Conservation (phyloP, 2,797 vertebrate species). For the Micromesistius poutassou region DNA sequence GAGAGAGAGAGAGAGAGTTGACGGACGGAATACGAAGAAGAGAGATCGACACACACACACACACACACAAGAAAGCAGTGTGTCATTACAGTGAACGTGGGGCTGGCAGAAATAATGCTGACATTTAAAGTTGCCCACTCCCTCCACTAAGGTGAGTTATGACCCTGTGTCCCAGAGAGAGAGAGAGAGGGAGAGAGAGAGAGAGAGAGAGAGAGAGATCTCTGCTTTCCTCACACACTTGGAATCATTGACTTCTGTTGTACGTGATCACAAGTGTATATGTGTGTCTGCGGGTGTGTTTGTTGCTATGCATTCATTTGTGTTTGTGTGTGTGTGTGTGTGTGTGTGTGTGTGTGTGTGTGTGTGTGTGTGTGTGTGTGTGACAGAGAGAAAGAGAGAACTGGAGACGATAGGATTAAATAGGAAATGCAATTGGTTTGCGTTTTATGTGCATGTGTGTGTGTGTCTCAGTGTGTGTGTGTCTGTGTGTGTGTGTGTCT, state of each 20-base stretch:
- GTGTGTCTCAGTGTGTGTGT: slow-evolving; percentile 9
- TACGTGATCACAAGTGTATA: background rate
- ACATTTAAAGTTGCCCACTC: slow-evolving; percentile 46
- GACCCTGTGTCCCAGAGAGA: slow-evolving; percentile 47
- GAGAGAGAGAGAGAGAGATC: background rate
- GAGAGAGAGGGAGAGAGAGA: slow-evolving; percentile 8
- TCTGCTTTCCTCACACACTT: background rate
- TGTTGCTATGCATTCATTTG: background rate
- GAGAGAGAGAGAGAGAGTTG: slow-evolving; percentile 2
- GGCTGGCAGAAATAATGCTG: slow-evolving; percentile 69
- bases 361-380: background rate
- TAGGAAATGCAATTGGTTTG: background rate
- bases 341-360: background rate
- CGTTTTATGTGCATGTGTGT: background rate
- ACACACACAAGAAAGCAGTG: slow-evolving; percentile 41
- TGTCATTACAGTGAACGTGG: slow-evolving; percentile 56
- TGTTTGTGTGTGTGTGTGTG: too few relatives aligned
- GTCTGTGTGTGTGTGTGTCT: slow-evolving; percentile 9
- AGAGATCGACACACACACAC: slow-evolving; percentile 32
- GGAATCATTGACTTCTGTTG: background rate
- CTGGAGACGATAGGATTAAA: background rate
- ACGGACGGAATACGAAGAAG: slow-evolving; percentile 34
- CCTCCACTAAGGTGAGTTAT: slow-evolving; percentile 61
- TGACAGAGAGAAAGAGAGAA: background rate
- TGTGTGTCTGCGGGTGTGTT: background rate